Conservation (phyloP, 2,797 vertebrate genomes). For the Lemur catta region DNA sequence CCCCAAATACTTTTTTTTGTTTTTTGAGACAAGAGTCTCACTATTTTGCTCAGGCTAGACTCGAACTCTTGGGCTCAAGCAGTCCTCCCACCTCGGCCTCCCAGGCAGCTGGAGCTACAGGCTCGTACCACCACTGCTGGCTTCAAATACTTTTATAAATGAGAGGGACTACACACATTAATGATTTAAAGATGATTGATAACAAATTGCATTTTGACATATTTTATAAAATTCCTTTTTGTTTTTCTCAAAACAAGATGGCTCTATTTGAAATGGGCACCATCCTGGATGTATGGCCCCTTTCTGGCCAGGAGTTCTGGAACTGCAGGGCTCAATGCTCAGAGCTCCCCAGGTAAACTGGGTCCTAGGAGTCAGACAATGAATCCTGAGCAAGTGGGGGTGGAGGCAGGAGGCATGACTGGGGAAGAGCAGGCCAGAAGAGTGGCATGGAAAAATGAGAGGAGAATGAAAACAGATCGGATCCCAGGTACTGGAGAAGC, state of each 20-base stretch:
- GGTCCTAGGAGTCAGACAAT: neutral
- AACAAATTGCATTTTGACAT: neutral
- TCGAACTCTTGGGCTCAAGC: neutral
- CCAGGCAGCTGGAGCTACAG: neutral
- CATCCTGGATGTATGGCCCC: neutral
- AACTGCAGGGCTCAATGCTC: neutral
- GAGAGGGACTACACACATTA: neutral
- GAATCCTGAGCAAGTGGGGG: neutral
- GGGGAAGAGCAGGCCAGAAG: neutral
- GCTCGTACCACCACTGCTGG: neutral
- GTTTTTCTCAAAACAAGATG: neutral
- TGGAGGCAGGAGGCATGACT: neutral
- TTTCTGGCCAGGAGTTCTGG: neutral
- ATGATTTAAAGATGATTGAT: neutral
- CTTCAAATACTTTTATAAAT: constrained; percentile 7
- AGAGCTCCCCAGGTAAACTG: neutral
- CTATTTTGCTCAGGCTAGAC: neutral
- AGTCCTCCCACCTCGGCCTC: neutral
- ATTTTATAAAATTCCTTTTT: neutral
- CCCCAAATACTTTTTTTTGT: neutral
- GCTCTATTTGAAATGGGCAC: neutral
- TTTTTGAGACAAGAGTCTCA: neutral
- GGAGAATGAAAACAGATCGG: neutral
- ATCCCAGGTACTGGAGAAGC: neutral
- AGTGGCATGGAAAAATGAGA: neutral